phyloP scores from a whole-genome alignment of 2,888 invertebrate genomes.

The Eulithis prunata region DNA sequence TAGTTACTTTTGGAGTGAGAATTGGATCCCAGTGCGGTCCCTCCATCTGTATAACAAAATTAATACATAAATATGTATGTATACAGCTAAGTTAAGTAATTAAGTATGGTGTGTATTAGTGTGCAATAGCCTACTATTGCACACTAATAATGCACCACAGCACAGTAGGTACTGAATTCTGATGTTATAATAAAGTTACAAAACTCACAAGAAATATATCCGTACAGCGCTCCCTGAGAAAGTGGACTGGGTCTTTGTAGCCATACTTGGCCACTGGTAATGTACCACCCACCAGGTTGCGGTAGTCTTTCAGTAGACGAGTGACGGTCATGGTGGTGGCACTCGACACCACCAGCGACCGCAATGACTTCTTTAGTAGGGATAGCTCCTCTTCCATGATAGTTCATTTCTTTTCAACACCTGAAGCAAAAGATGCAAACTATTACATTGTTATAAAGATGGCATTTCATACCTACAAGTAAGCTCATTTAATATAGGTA shows the following conservation, averaged over 20 bases:
- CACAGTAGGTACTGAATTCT: too few species aligned
- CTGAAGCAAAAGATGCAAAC: background rate
- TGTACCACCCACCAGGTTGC: conserved; percentile 60
- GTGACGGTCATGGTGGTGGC: conserved; percentile 65
- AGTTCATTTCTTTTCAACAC: conserved; percentile 29
- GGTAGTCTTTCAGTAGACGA: conserved; percentile 66
- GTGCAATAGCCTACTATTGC: too few species aligned
- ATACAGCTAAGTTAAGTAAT: background rate
- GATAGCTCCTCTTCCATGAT: conserved; percentile 64
- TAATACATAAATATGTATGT: background rate
- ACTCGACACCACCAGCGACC: conserved; percentile 73
- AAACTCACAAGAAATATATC: conserved; percentile 71
- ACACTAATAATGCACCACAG: too few species aligned
- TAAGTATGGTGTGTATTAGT: too few species aligned
- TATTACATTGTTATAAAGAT: background rate
- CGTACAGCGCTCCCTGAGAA: conserved; percentile 63
- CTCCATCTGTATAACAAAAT: conserved; percentile 54
- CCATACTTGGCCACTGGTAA: conserved; percentile 64
- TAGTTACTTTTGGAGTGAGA: conserved; percentile 69
- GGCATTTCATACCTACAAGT: too few species aligned
- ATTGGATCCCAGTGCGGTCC: conserved; percentile 61
- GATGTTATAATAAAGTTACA: background rate
- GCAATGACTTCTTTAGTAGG: conserved; percentile 62
- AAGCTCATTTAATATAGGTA: too few species aligned
- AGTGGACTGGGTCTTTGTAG: conserved; percentile 59